Percentiles rank a stretch among this genome's conserved stretches.
Conservation (phyloP, 2,113 vertebrate genomes). For the Pachypanchax playfairii region DNA sequence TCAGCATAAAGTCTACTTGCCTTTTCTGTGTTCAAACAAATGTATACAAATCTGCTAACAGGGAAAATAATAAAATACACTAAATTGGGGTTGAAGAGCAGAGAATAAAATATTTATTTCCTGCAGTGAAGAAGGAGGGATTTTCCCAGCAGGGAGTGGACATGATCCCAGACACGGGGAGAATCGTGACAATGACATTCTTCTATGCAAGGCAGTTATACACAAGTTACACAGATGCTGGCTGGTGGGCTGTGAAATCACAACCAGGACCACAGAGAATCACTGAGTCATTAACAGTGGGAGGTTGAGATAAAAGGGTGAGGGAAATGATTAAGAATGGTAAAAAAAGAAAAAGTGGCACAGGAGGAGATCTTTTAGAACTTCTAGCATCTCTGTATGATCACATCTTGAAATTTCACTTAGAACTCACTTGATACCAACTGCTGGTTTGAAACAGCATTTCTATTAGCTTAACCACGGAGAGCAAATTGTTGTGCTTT, state of each 20-base stretch:
- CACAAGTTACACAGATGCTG: constrained; percentile 40
- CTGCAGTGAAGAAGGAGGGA: constrained; percentile 57
- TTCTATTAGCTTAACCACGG: constrained; percentile 12
- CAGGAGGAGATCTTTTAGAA: constrained; percentile 29
- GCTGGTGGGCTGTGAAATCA: constrained; percentile 66
- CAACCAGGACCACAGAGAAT: constrained; percentile 41
- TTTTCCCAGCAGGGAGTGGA: constrained; percentile 71
- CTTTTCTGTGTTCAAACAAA: constrained; percentile 39
- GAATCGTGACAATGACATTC: constrained; percentile 73
- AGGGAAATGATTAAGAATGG: constrained; percentile 28
- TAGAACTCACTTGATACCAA: constrained; percentile 44
- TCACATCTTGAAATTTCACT: constrained; percentile 47
- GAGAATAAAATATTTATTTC: constrained; percentile 63
- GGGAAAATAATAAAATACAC: constrained; percentile 16
- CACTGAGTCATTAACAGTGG: constrained; percentile 47
- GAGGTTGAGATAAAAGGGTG: constrained; percentile 42
- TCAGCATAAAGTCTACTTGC: constrained; percentile 15
- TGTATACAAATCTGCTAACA: constrained; percentile 28
- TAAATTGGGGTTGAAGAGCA: constrained; percentile 30
- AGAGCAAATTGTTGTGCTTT: constrained; percentile 1
- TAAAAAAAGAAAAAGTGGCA: constrained; percentile 1
- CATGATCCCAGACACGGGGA: constrained; percentile 62
- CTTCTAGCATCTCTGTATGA: constrained; percentile 33
- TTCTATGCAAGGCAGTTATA: constrained; percentile 59
- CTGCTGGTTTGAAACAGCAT: constrained; percentile 7